These are phyloP conservation scores for Cololabis saira DNA, from an alignment of 2,113 vertebrate species.

Conservation along the genomic window DNA sequence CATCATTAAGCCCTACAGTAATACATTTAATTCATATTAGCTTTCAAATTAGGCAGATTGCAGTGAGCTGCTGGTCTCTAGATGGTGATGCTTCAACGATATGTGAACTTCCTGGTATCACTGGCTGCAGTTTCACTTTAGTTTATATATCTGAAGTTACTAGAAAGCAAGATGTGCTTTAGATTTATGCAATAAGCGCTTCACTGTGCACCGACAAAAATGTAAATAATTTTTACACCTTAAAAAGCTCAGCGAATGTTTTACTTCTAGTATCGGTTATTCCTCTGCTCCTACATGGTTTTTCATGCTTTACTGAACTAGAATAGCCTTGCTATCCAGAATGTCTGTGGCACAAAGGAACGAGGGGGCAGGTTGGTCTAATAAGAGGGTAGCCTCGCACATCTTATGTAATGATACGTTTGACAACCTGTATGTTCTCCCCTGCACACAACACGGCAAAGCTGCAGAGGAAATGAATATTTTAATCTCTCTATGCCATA, in stretches of 20 bases:
- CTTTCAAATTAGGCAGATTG: too few relatives aligned
- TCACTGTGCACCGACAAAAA: background rate
- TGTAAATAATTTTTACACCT: background rate
- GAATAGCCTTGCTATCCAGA: slow-evolving; percentile 1
- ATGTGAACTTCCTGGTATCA: too few relatives aligned
- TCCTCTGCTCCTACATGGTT: background rate
- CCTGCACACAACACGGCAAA: slow-evolving; percentile 37
- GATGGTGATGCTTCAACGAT: too few relatives aligned
- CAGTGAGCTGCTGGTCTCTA: too few relatives aligned
- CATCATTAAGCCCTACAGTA: too few relatives aligned
- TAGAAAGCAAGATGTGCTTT: too few relatives aligned
- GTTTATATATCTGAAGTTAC: too few relatives aligned
- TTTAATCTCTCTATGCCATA: slow-evolving; percentile 63
- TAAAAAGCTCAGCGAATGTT: background rate
- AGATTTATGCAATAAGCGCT: too few relatives aligned
- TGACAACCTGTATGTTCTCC: slow-evolving; percentile 25
- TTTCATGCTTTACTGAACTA: background rate
- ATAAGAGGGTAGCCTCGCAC: slow-evolving; percentile 25
- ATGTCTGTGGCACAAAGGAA: slow-evolving; percentile 23
- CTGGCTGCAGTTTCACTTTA: too few relatives aligned
- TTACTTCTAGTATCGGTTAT: background rate
- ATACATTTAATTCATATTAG: too few relatives aligned
- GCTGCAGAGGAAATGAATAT: slow-evolving; percentile 74
- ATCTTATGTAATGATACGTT: slow-evolving; percentile 62
- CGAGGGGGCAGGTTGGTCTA: slow-evolving; percentile 33